Percentiles rank a stretch among this genome's conserved stretches.
Conservation (phyloP, 2,113 vertebrate genomes). For the Microcebus griseorufus region DNA sequence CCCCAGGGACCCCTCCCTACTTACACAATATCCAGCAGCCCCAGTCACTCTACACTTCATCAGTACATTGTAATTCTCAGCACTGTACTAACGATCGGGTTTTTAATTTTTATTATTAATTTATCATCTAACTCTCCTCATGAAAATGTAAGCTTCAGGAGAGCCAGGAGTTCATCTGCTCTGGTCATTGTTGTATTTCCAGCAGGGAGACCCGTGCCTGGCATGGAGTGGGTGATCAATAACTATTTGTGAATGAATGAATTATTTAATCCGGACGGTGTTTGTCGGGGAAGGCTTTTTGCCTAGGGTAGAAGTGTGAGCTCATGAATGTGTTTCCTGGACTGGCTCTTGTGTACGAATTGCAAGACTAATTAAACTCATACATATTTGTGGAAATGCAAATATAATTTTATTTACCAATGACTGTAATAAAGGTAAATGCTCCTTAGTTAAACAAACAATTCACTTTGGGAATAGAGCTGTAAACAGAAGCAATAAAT, state of each 20-base stretch:
- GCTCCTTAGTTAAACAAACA: conserved; percentile 82
- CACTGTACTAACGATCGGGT: not conserved
- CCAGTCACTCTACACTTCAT: not conserved
- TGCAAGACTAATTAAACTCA: conserved; percentile 83
- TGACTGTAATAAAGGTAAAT: conserved; percentile 83
- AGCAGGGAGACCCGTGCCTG: not conserved
- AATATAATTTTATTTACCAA: conserved; percentile 84
- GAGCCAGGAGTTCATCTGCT: not conserved
- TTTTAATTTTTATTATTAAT: conserved; percentile 57
- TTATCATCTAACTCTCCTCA: not conserved
- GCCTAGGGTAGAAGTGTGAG: conserved; percentile 72
- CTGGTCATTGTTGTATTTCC: conserved; percentile 36
- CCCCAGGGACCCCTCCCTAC: not conserved
- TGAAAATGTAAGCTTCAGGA: not conserved
- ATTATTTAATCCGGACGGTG: conserved; percentile 54
- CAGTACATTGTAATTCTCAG: not conserved
- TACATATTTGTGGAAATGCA: conserved; percentile 83
- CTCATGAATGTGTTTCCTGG: conserved; percentile 77
- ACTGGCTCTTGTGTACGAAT: conserved; percentile 78
- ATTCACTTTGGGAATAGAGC: conserved; percentile 81
- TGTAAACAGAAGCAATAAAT: conserved; percentile 81
- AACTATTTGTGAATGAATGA: conserved; percentile 61
- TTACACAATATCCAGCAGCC: not conserved
- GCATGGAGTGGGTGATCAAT: conserved; percentile 43
- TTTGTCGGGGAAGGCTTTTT: conserved; percentile 56